These are phyloP conservation scores for Xiphophorus birchmanni DNA, from an alignment of 2,797 vertebrate species.

Conservation along the genomic window DNA sequence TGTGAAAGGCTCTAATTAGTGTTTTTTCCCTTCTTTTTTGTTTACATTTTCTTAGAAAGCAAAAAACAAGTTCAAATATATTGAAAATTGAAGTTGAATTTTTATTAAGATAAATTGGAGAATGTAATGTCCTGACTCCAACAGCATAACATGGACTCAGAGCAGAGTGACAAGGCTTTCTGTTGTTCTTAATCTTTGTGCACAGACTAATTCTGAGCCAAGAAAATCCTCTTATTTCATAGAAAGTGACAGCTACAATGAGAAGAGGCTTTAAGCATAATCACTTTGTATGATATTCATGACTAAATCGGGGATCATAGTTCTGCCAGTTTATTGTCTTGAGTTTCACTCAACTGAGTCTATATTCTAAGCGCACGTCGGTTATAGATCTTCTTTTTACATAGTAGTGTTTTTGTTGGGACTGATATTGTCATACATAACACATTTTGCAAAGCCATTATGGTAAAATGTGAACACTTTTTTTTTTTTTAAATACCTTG, in stretches of 20 bases:
- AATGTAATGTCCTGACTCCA: not conserved
- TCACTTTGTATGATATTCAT: not conserved
- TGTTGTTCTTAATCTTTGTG: constrained; percentile 5
- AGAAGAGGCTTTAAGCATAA: not conserved
- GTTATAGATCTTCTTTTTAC: not conserved
- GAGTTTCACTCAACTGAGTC: not conserved
- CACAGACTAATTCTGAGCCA: constrained; percentile 6
- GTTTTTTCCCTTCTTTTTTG: not conserved
- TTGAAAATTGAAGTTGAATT: not conserved
- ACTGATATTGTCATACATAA: not conserved
- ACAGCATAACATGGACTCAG: not conserved
- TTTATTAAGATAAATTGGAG: not conserved
- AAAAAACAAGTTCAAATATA: not conserved
- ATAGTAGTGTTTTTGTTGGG: not conserved
- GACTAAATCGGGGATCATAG: not conserved
- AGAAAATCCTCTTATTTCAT: not conserved
- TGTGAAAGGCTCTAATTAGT: not conserved
- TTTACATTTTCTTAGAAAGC: not conserved
- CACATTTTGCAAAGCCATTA: not conserved
- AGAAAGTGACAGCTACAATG: not conserved
- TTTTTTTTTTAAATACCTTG: not conserved
- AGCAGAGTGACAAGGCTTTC: not conserved
- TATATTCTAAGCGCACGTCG: not conserved
- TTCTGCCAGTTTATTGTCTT: not conserved
- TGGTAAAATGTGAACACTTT: not conserved